Evolutionary conservation across 1,140 invertebrate species (phyloP).

Genomic region (Battus philenor): DNA sequence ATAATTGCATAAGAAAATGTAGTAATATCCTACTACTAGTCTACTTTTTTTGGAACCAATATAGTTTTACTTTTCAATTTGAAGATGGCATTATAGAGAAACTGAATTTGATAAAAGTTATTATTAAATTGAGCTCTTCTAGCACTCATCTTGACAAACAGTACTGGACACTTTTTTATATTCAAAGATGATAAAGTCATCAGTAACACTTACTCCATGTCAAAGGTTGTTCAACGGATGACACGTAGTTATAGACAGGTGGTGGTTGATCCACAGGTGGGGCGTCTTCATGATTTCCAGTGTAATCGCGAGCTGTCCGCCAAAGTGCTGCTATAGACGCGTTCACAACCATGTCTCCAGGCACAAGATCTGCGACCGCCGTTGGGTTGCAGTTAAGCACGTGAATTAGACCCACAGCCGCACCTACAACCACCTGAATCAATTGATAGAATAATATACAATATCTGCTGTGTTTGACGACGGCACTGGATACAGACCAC

Average conservation of each 20-base stretch:
- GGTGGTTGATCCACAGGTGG: conserved; percentile 52
- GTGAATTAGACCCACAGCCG: conserved; percentile 85
- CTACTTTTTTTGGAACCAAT: too few relatives aligned
- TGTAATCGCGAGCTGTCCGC: conserved; percentile 76
- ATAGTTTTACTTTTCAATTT: too few relatives aligned
- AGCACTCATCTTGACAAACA: too few relatives aligned
- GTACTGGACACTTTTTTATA: not conserved
- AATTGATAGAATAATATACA: too few relatives aligned
- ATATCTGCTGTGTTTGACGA: too few relatives aligned
- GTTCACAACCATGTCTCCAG: conserved; percentile 89
- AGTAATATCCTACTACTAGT: too few relatives aligned
- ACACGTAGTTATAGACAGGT: conserved; percentile 78
- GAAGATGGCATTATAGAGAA: too few relatives aligned
- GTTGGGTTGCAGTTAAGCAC: conserved; percentile 80
- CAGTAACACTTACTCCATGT: conserved; percentile 74
- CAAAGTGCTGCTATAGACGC: conserved; percentile 86
- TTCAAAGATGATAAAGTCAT: not conserved
- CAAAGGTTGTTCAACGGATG: conserved; percentile 76
- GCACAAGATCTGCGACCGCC: conserved; percentile 86
- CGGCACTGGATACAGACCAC: too few relatives aligned
- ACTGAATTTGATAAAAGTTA: too few relatives aligned
- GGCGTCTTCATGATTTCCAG: conserved; percentile 47
- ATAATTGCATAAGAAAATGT: too few relatives aligned
- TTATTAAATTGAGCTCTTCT: too few relatives aligned
- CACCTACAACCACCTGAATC: conserved; percentile 79